phyloP scores from a whole-genome alignment of 2,888 invertebrate species.

The Archips crataeganus region DNA sequence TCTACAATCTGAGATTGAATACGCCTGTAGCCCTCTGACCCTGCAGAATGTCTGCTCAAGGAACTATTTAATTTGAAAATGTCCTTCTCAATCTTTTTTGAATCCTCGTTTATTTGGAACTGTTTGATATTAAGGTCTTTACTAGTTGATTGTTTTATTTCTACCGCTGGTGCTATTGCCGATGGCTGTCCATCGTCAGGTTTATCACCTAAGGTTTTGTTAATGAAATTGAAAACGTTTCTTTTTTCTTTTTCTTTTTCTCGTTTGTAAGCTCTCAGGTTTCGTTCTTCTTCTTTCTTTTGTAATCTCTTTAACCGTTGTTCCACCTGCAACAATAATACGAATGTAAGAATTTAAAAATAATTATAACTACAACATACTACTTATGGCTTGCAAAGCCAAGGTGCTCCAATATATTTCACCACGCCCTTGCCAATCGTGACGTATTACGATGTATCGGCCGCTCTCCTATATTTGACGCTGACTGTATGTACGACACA shows the following conservation, averaged over 20 bases:
- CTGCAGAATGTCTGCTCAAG: slow-evolving; percentile 86
- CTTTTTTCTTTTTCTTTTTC: slow-evolving; percentile 86
- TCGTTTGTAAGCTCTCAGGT: slow-evolving; percentile 88
- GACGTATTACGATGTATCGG: no score
- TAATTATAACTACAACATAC: no score
- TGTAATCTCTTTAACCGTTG: slow-evolving; percentile 88
- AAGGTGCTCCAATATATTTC: no score
- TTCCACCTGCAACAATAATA: slow-evolving; percentile 78
- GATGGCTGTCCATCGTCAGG: slow-evolving; percentile 49
- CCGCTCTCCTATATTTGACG: no score
- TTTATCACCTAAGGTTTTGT: slow-evolving; percentile 85
- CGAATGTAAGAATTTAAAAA: not conserved
- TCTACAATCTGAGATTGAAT: slow-evolving; percentile 86
- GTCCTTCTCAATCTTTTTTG: slow-evolving; percentile 88
- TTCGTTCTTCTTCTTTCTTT: slow-evolving; percentile 87
- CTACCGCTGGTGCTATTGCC: slow-evolving; percentile 51
- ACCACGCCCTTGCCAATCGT: no score
- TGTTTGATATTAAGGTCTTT: slow-evolving; percentile 90
- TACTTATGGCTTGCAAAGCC: no score
- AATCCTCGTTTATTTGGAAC: slow-evolving; percentile 90
- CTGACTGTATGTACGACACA: no score
- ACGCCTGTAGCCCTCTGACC: slow-evolving; percentile 86
- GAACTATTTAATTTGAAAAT: slow-evolving; percentile 88
- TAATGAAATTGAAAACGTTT: slow-evolving; percentile 92
- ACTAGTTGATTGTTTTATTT: slow-evolving; percentile 84